phyloP scores from a whole-genome alignment of 2,888 invertebrate genomes.

The Diaperis boleti region DNA sequence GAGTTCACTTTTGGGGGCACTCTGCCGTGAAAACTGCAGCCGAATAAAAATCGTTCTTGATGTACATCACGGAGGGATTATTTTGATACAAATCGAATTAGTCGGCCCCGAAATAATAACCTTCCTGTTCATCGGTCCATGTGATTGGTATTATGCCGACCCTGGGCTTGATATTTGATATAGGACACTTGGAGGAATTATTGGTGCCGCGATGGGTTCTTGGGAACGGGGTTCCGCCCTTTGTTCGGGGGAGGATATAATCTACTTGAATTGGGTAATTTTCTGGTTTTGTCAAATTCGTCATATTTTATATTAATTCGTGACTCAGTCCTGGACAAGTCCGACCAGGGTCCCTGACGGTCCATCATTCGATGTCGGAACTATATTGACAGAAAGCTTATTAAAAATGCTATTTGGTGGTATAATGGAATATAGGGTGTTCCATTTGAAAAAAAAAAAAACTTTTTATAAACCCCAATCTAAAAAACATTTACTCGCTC shows the following conservation, averaged over 20 bases:
- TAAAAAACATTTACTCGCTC: too few species aligned
- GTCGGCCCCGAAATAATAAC: constrained; percentile 63
- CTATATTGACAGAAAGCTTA: too few species aligned
- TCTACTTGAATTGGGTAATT: too few species aligned
- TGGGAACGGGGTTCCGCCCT: constrained; percentile 28
- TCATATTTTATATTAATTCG: too few species aligned
- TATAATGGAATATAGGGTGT: too few species aligned
- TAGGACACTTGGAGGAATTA: constrained; percentile 39
- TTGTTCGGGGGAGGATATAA: too few species aligned
- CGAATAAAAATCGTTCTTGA: constrained; percentile 57
- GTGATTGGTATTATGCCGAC: constrained; percentile 61
- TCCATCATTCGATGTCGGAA: too few species aligned
- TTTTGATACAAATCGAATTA: constrained; percentile 62
- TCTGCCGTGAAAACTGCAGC: constrained; percentile 45
- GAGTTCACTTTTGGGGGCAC: constrained; percentile 32
- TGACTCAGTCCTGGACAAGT: too few species aligned
- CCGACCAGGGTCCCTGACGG: too few species aligned
- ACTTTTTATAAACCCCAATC: too few species aligned
- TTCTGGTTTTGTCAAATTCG: background rate
- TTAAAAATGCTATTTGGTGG: too few species aligned
- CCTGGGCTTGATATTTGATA: constrained; percentile 44
- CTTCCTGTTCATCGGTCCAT: constrained; percentile 62
- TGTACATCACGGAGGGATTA: constrained; percentile 59
- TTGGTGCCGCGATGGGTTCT: constrained; percentile 22
- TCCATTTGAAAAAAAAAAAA: too few species aligned